Evolutionary conservation across 2,797 vertebrate genomes (phyloP), one percentile per base, ranked within the genome.

Genomic region (Poecile montanus): DNA sequence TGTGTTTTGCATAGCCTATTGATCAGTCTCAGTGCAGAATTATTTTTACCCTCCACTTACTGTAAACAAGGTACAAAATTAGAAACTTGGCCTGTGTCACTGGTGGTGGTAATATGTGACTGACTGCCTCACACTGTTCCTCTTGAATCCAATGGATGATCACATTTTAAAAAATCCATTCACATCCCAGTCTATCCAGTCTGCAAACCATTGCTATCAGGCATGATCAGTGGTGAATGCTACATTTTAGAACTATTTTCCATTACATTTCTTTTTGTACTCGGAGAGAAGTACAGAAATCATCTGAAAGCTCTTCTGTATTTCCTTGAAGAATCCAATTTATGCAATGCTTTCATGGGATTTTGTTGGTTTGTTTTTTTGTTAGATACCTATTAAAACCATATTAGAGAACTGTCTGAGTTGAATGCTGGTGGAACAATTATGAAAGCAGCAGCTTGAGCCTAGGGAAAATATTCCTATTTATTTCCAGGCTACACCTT

Each of bases 11-110:
- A 75, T 32, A 68, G 45, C 17, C 62, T 90, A 94, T 96, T 88
- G 91, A 95, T 96, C 79, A 91, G n/a, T 40, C 54, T 94, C 16
- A 54, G 36, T 60, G 16, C 45, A 68, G 72, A 78, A 78, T 85
- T 93, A 71, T 83, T 91, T 88, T 93, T 72, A 42, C 71, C 67
- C 38, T 80, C 73, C 1, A 9, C 71, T 82, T 87, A 79, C 61
- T 93, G 85, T 93, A 92, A 92, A 90, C 76, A 89, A 88, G 42
- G 38, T 93, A 91, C 84, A 91, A 87, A 95, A 91, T 95, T 96
- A 94, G 93, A 91, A 96, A 79, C 67, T 61, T 68, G 47, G 22
- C 34, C 74, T 93, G 27, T 91, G 88, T 93, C 74, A 68, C 32
- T 90, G 77, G n/a, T 87, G 72, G 14, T 89, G 74, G 20, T 86